These are phyloP conservation scores for Drosophila incognita DNA, from an alignment of 2,888 invertebrate genomes.

Conservation along the genomic window DNA sequence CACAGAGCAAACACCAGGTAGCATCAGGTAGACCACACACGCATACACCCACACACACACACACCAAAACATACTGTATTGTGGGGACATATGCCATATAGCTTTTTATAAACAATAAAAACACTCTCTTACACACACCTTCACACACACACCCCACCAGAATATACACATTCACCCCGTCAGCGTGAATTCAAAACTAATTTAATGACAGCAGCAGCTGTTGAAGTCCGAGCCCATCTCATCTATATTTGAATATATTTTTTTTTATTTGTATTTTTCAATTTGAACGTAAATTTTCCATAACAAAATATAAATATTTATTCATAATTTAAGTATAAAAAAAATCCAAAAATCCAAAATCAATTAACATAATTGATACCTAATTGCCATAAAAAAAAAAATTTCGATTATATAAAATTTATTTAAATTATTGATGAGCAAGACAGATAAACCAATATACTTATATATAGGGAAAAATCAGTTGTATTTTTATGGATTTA, in stretches of 20 bases:
- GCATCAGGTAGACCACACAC: neutral
- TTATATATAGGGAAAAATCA: neutral
- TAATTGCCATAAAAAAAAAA: neutral
- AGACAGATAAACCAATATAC: neutral
- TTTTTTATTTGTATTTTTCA: neutral
- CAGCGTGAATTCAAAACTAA: neutral
- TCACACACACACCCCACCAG: neutral
- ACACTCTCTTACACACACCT: neutral
- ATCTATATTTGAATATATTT: neutral
- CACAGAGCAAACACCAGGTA: slow-evolving; percentile 33
- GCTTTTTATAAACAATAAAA: slow-evolving; percentile 37
- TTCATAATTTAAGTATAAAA: neutral
- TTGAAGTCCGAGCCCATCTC: neutral
- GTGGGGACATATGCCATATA: slow-evolving; percentile 43
- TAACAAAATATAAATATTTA: neutral
- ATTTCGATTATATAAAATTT: neutral
- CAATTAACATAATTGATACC: neutral
- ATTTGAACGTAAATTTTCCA: neutral
- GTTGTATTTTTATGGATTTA: neutral
- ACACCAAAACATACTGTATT: neutral
- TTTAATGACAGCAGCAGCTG: slow-evolving; percentile 1
- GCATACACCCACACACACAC: slow-evolving; percentile 20
- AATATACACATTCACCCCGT: neutral
- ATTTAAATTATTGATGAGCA: too few species aligned
- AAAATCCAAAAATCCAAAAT: neutral